A percentile compares a stretch with the other conserved stretches of the same genome.
phyloP scores from a whole-genome alignment of 2,113 vertebrate species.

The Sarotherodon lohbergeri region DNA sequence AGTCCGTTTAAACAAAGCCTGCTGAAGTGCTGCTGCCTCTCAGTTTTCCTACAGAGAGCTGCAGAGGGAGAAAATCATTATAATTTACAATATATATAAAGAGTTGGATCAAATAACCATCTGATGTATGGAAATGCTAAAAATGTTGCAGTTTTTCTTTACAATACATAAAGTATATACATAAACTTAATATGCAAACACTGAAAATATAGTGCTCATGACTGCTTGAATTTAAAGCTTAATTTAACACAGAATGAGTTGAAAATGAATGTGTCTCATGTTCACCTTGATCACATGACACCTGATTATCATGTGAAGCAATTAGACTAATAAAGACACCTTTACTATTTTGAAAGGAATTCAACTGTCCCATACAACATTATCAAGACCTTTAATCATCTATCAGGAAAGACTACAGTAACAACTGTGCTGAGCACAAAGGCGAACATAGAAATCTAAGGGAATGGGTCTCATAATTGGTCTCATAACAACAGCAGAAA shows the following conservation, averaged over 20 bases:
- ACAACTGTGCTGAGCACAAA: not conserved
- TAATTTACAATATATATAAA: not conserved
- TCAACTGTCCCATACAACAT: not conserved
- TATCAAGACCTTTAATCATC: not conserved
- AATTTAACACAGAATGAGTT: not conserved
- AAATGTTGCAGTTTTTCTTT: not conserved
- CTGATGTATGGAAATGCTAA: not conserved
- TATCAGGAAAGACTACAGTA: not conserved
- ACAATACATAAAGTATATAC: not conserved
- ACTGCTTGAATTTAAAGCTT: not conserved
- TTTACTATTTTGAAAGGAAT: not conserved
- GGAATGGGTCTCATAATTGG: not conserved
- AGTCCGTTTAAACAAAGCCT: not conserved
- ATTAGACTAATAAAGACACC: not conserved
- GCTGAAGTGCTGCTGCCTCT: not conserved
- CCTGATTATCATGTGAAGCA: not conserved
- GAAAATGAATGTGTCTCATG: not conserved
- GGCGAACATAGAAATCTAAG: not conserved
- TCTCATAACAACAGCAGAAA: not conserved
- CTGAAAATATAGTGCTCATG: not conserved
- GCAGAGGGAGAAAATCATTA: not conserved
- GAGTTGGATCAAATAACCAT: not conserved
- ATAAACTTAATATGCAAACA: not conserved
- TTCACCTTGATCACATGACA: not conserved
- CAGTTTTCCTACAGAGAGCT: not conserved